A percentile compares a stretch with the other conserved stretches of the same genome.
Conservation (phyloP, 1,140 invertebrate genomes). For the Bombus affinis region DNA sequence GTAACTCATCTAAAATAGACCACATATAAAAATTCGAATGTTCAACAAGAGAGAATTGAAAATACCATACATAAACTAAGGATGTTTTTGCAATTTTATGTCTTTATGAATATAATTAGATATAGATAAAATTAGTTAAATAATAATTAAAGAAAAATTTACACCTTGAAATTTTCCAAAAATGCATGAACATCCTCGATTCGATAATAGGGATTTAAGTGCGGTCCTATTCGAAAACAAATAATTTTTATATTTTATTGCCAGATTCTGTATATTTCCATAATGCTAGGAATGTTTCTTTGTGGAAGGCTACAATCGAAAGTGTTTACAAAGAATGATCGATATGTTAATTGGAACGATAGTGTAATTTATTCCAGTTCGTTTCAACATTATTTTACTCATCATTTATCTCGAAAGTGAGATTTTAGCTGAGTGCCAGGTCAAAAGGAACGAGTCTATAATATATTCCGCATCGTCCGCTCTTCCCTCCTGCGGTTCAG, state of each 20-base stretch:
- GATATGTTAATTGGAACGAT: constrained; percentile 17
- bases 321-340: neutral
- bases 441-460: constrained; percentile 71
- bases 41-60: no score
- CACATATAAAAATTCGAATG: no score
- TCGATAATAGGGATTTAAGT: neutral
- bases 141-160: no score
- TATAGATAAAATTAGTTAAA: no score
- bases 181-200: no score
- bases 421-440: constrained; percentile 54
- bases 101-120: no score
- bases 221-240: neutral
- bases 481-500: constrained; percentile 50
- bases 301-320: neutral
- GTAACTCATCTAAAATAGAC: no score
- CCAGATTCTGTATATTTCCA: neutral
- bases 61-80: no score
- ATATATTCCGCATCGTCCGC: constrained; percentile 66
- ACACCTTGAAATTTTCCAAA: no score
- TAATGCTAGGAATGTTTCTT: neutral
- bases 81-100: no score
- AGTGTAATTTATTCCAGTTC: constrained; percentile 15
- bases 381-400: constrained; percentile 58
- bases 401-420: constrained; percentile 59
- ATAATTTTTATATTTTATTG: neutral